Conservation (phyloP, 2,113 vertebrate species). For the Paralichthys olivaceus region DNA sequence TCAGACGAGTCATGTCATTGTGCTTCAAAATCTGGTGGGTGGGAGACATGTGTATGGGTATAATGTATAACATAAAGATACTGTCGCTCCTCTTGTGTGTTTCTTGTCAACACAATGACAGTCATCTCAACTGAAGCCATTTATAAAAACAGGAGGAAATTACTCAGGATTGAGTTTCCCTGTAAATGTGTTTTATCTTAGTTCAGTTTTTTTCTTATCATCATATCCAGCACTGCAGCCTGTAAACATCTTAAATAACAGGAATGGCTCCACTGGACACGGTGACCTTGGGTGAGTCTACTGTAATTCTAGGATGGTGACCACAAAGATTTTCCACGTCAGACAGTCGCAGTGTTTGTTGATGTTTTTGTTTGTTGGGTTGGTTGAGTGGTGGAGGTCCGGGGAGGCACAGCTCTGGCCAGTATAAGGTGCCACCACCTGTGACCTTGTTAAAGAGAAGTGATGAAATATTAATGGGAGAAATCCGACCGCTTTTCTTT, state of each 20-base stretch:
- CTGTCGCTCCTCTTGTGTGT: not conserved
- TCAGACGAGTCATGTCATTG: constrained; percentile 70
- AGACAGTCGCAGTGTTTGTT: not conserved
- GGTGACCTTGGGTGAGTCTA: constrained; percentile 24
- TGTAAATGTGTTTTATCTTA: not conserved
- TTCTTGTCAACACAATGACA: not conserved
- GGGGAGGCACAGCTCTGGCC: constrained; percentile 27
- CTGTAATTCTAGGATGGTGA: constrained; percentile 44
- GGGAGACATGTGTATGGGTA: not conserved
- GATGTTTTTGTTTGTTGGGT: constrained; percentile 33
- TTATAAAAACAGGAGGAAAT: not conserved
- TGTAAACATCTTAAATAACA: constrained; percentile 7
- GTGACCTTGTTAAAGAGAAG: constrained; percentile 77
- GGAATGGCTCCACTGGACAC: not conserved
- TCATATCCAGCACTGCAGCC: not conserved
- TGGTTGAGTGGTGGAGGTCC: constrained; percentile 42
- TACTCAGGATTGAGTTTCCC: not conserved
- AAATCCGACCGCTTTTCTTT: constrained; percentile 63
- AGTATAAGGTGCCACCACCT: constrained; percentile 53
- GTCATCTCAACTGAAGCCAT: not conserved
- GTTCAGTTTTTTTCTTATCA: not conserved
- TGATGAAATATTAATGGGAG: constrained; percentile 73
- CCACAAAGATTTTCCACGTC: constrained; percentile 31
- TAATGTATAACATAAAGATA: not conserved
- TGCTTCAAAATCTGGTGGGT: constrained; percentile 22